Base-by-base conservation (phyloP, 2,113 vertebrate species). In the Nicator chloris region DNA sequence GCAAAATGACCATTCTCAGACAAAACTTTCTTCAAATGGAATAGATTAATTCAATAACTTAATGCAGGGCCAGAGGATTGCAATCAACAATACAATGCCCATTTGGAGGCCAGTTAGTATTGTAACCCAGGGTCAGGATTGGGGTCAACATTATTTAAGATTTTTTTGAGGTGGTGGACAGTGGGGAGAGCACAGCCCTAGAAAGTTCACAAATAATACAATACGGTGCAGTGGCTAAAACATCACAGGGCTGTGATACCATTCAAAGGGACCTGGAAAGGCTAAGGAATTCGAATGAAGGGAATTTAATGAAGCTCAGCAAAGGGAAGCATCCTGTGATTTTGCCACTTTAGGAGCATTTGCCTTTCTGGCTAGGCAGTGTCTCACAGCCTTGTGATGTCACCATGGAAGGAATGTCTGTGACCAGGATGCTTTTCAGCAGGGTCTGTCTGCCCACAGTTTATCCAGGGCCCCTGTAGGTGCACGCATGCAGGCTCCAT, bases 381-480 rank as follows among this genome's bases (percentile, higher is more conserved):
- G 0, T 30, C 37, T 21, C 27, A 60, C 24, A 73, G 6, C 6
- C 40, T 45, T 54, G 21, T 40, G 44, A 59, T 13, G 20, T 27
- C 2, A 4, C 27, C 4, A 2, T 4, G 14, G 16, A 63, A 33
- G 1, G 2, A 13, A 42, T 14, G 23, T 42, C 53, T 39, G 20
- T 44, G 31, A 50, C 26, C 31, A 50, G 1, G 2, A 18, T 26
- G 16, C 33, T 50, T 79, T 60, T 11, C 50, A 79, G 35, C 28
- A 45, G 45, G 13, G 8, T 50, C 35, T 60, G 11, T 49, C 5
- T 9, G 5, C 2, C 3, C 5, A 1, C 6, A 3, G 10, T 42
- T 47, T 49, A 9, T 37, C 37, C 60, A 47, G 60, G 24, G n/a
- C 15, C 39, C 11, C 19, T 23, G 19, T 0, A 1, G 40, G 7